Percentiles rank a stretch among this genome's conserved stretches.
These are phyloP conservation scores for Cyprinus carpio DNA, from an alignment of 2,113 vertebrate genomes.

Conservation along the genomic window DNA sequence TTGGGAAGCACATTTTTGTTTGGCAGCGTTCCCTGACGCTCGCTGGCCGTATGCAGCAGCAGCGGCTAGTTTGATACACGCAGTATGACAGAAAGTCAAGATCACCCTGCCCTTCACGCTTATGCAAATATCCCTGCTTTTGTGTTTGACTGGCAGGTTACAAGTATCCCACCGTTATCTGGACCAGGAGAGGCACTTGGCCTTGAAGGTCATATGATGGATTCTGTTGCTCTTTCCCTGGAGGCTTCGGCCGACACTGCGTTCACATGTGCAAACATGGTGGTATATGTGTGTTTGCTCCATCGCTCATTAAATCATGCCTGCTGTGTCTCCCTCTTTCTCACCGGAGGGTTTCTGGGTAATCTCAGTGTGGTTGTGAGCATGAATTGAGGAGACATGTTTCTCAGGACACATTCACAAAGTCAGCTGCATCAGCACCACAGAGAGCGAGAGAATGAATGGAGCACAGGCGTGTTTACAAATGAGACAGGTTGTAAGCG, in stretches of 20 bases:
- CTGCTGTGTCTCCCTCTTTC: constrained; percentile 4
- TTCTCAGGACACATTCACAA: constrained; percentile 24
- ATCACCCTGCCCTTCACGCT: constrained; percentile 37
- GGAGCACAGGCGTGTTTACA: constrained; percentile 24
- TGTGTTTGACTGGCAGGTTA: constrained; percentile 58
- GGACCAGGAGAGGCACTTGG: constrained; percentile 59
- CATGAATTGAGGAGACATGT: constrained; percentile 21
- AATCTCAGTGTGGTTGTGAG: constrained; percentile 21
- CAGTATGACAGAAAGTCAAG: constrained; percentile 37
- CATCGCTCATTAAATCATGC: constrained; percentile 30
- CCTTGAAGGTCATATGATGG: constrained; percentile 67
- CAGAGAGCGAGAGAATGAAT: constrained; percentile 15
- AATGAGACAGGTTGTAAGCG: constrained; percentile 15
- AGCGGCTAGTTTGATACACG: neutral
- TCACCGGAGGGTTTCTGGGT: neutral
- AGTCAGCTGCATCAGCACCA: constrained; percentile 16
- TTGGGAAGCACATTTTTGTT: neutral
- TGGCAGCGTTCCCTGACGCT: neutral
- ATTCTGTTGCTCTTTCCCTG: constrained; percentile 65
- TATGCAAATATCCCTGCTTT: constrained; percentile 34
- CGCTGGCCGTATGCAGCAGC: neutral
- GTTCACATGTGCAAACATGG: constrained; percentile 22
- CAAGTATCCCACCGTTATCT: constrained; percentile 61
- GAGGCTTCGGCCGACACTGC: constrained; percentile 38
- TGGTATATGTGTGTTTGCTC: constrained; percentile 13